Evolutionary conservation across 2,888 invertebrate species (phyloP).

Genomic region (Torymus auratus): DNA sequence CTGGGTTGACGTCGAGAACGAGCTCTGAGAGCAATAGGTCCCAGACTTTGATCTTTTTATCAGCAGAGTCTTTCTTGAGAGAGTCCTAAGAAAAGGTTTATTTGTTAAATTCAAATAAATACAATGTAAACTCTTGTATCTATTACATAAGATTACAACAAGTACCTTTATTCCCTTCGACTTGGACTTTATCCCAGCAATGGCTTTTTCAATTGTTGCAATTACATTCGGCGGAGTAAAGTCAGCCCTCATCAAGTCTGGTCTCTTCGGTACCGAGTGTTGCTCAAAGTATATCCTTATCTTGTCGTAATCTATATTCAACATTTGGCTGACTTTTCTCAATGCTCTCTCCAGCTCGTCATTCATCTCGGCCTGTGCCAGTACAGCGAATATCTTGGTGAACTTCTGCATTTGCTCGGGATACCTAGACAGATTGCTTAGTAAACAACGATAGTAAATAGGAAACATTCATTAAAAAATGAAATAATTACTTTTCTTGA

Average conservation of each 20-base stretch:
- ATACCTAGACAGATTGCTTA: slow-evolving; percentile 26
- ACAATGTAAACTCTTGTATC: neutral
- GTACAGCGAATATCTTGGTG: slow-evolving; percentile 55
- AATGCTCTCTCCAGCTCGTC: slow-evolving; percentile 53
- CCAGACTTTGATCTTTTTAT: slow-evolving; percentile 55
- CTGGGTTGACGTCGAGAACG: slow-evolving; percentile 28
- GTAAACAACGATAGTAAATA: too few relatives aligned
- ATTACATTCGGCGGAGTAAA: slow-evolving; percentile 16
- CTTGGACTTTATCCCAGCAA: slow-evolving; percentile 36
- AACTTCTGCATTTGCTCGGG: slow-evolving; percentile 57
- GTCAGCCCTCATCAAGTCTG: slow-evolving; percentile 42
- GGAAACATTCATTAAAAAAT: too few relatives aligned
- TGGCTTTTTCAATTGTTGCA: slow-evolving; percentile 30
- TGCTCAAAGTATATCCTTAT: slow-evolving; percentile 51
- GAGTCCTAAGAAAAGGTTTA: slow-evolving; percentile 13
- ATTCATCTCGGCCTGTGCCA: slow-evolving; percentile 57
- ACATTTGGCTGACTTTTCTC: slow-evolving; percentile 45
- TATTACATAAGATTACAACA: neutral
- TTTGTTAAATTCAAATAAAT: neutral
- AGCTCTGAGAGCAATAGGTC: slow-evolving; percentile 46
- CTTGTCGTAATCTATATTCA: slow-evolving; percentile 43
- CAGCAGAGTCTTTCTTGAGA: slow-evolving; percentile 31
- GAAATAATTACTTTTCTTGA: slow-evolving; percentile 44
- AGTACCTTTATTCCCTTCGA: slow-evolving; percentile 43
- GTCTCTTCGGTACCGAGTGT: slow-evolving; percentile 32